phyloP scores from a whole-genome alignment of 2,797 vertebrate species.

The Ctenochaetus hawaiiensis region DNA sequence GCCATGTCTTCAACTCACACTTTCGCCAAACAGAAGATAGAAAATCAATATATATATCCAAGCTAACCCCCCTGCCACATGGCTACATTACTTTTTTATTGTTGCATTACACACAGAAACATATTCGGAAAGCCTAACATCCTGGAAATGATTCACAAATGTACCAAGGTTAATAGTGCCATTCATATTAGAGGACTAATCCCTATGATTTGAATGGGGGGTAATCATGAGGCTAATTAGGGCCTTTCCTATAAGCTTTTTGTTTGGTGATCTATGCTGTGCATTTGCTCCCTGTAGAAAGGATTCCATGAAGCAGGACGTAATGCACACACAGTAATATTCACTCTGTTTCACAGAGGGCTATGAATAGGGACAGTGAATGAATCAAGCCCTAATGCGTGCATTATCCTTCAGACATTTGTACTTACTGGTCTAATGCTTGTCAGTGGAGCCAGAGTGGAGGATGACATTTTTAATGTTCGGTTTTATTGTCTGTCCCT shows the following conservation, averaged over 20 bases:
- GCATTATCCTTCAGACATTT: slow-evolving; percentile 77
- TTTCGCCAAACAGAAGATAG: slow-evolving; percentile 50
- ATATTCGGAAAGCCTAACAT: slow-evolving; percentile 64
- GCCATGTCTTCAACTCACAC: slow-evolving; percentile 69
- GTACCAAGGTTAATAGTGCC: slow-evolving; percentile 76
- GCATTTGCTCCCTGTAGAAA: slow-evolving; percentile 70
- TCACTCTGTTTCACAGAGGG: slow-evolving; percentile 67
- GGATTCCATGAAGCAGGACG: slow-evolving; percentile 58
- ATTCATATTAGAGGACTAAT: slow-evolving; percentile 69
- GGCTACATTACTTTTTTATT: slow-evolving; percentile 57
- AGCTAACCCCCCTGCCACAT: slow-evolving; percentile 29
- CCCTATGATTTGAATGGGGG: slow-evolving; percentile 65
- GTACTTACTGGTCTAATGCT: slow-evolving; percentile 75
- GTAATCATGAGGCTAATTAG: slow-evolving; percentile 74
- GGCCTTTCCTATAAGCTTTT: slow-evolving; percentile 70
- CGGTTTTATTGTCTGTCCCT: slow-evolving; percentile 60
- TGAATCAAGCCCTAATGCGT: slow-evolving; percentile 77
- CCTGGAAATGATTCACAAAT: slow-evolving; percentile 70
- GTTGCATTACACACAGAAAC: slow-evolving; percentile 44
- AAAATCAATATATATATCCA: slow-evolving; percentile 69
- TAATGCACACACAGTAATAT: slow-evolving; percentile 70
- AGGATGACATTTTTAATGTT: slow-evolving; percentile 71
- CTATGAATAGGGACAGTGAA: slow-evolving; percentile 66
- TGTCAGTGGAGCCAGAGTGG: slow-evolving; percentile 60
- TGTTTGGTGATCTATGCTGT: slow-evolving; percentile 78